Base-by-base conservation (phyloP, 35 echinoderm and acorn worm species). In the Holothuria glaberrima region DNA sequence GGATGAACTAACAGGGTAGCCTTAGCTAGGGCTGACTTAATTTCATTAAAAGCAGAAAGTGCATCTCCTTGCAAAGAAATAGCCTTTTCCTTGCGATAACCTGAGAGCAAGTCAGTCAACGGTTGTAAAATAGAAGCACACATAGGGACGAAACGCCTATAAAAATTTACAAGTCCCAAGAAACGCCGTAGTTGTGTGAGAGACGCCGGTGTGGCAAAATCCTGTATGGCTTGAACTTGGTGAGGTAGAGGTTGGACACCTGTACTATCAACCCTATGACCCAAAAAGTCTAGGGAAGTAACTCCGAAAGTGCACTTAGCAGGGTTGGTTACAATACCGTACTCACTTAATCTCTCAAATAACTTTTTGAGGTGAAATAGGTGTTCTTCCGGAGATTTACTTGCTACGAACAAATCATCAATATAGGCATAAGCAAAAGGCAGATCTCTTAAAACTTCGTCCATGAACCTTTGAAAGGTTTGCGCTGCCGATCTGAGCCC, bases 81-180 rank as follows among this genome's bases (percentile, higher is more conserved):
- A n/a, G 60, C 5, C 19, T 34, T 28, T 13, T 68, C 38, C 45
- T 77, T 80, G 31, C 52, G 56, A 59, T 91, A 83, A 26, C 90
- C 65, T 57, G 35, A 31, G 6, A 81, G 35, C 26, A 93, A 24
- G 34, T 93, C 86, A 29, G 92, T 93, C 35, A 93, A 70, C 34
- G 92, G 86, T 41, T 68, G 66, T 44, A 89, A 29, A 45, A 90
- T 83, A 36, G 35, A 26, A 68, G 92, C 72, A 75, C 86, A 89
- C 26, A 71, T 3, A 9, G 92, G 87, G 59, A 93, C 58, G 31
- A 93, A 93, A 58, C 92, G 86, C 10, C 92, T 87, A 61, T 89
- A 93, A 83, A 93, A 93, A 69, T 93, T 93, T 0, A 93, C 34
- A 18, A 93, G 30, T 17, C 92, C 87, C 20, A 93, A 79, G n/a